Conservation (phyloP, 2,797 vertebrate genomes). For the Melanotaenia maccullochi region DNA sequence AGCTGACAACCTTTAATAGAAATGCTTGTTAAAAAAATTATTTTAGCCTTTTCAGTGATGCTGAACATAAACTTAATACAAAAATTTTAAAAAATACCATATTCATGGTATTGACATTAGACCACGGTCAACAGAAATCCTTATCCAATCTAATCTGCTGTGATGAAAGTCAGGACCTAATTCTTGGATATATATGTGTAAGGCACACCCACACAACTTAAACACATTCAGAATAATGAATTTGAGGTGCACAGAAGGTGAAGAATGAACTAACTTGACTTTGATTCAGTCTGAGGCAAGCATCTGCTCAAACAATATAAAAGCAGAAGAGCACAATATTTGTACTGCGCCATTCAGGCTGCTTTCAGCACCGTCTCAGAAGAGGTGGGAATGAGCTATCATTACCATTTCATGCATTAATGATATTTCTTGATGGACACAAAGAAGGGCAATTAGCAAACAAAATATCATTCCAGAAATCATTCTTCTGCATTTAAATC, state of each 20-base stretch:
- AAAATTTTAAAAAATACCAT: no score
- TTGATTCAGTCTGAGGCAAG: not conserved
- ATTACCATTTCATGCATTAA: not conserved
- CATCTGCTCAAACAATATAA: not conserved
- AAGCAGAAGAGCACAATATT: not conserved
- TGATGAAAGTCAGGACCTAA: not conserved
- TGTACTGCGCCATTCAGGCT: not conserved
- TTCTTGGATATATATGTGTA: not conserved
- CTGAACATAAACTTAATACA: no score
- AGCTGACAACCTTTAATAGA: no score
- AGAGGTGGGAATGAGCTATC: not conserved
- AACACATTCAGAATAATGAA: not conserved
- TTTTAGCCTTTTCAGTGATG: no score
- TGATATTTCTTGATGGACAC: not conserved
- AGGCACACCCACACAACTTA: not conserved
- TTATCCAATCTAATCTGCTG: slow-evolving; percentile 1
- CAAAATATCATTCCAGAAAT: not conserved
- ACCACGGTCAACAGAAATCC: not conserved
- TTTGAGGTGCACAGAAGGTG: not conserved
- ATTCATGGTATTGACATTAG: not conserved
- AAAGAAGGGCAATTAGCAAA: not conserved
- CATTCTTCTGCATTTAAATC: slow-evolving; percentile 5
- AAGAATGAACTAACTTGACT: not conserved
- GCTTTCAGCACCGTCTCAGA: not conserved
- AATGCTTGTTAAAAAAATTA: no score